Base-by-base conservation (phyloP, 2,797 vertebrate genomes). In the Neolamprologus multifasciatus region DNA sequence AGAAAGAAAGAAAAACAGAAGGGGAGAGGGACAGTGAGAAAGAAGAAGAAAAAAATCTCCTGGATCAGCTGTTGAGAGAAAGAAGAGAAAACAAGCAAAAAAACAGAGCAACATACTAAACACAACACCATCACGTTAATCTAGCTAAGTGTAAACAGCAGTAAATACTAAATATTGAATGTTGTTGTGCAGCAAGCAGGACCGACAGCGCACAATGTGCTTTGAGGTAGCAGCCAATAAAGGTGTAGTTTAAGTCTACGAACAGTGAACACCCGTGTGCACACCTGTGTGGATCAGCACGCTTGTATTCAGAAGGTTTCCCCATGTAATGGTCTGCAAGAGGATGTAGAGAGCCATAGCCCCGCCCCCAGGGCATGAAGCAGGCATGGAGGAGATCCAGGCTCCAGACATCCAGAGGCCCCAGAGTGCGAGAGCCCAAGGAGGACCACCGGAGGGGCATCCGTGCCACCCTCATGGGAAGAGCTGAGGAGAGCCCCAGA, bases 151-250 rank as follows among this genome's bases (percentile, higher is more conserved):
- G 36, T 11, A 38, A 38, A 38, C 5, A 38, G 38, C 38, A 38
- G 38, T 11, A 12, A 38, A 38, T 38, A 38, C 10, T 12, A 40
- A 12, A 40, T 16, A 45, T 7, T 45, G 4, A 17, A 48, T 48
- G 8, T 48, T 48, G 16, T 48, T 48, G 1, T 48, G 45, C 0
- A 48, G 45, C 16, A 17, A 0, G 14, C 14, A 45, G 43, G 43
- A 45, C 43, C 0, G 7, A 8, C 16, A 48, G 43, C 14, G 4
- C 43, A 3, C 7, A 9, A 9, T 48, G 45, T 48, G 8, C 0
- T 48, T 48, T 0, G 16, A 48, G 0, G 0, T 48, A 48, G 45
- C 45, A 17, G 45, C 45, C 45, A 50, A 50, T 0, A 50, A 0
- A 50, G 17, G 45, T 50, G 45, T 19, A 0, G 0, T 50, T 50